phyloP scores from a whole-genome alignment of 2,888 invertebrate genomes.

The Ellobium chinense region DNA sequence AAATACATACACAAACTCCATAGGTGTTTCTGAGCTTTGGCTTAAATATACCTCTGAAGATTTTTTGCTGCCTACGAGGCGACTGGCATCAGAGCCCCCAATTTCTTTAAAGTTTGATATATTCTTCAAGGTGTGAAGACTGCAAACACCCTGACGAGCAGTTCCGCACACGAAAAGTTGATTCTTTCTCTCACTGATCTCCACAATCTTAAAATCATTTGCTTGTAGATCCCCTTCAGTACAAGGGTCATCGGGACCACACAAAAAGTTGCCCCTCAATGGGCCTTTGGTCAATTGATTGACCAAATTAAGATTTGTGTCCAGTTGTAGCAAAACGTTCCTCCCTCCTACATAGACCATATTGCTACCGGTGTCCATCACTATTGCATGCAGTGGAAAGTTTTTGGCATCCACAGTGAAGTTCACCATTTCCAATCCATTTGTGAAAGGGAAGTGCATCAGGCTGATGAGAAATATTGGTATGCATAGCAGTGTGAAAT shows the following conservation, averaged over 20 bases:
- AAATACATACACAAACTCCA: constrained; percentile 56
- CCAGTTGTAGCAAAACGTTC: constrained; percentile 57
- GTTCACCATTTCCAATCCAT: neutral
- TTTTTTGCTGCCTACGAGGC: constrained; percentile 46
- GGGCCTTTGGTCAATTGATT: constrained; percentile 35
- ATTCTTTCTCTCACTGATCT: constrained; percentile 48
- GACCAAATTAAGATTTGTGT: constrained; percentile 42
- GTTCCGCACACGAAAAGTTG: constrained; percentile 60
- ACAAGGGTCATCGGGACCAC: constrained; percentile 40
- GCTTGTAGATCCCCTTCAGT: constrained; percentile 17
- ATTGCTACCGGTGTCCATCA: constrained; percentile 21
- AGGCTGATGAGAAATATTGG: neutral
- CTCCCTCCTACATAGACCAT: constrained; percentile 58
- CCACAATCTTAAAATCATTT: constrained; percentile 58
- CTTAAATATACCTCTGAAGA: constrained; percentile 43
- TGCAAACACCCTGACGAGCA: constrained; percentile 58
- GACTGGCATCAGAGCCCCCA: neutral
- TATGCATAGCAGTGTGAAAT: too few relatives aligned
- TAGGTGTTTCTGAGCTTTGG: neutral
- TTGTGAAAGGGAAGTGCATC: neutral
- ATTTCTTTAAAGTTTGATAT: constrained; percentile 44
- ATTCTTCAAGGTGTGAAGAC: constrained; percentile 48
- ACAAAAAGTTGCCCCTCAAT: constrained; percentile 25
- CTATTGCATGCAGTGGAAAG: constrained; percentile 22
- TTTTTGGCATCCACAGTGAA: constrained; percentile 13